Evolutionary conservation across 2,797 vertebrate species (phyloP), one percentile per base, ranked within the genome.

Genomic region (Malacoraja senta): DNA sequence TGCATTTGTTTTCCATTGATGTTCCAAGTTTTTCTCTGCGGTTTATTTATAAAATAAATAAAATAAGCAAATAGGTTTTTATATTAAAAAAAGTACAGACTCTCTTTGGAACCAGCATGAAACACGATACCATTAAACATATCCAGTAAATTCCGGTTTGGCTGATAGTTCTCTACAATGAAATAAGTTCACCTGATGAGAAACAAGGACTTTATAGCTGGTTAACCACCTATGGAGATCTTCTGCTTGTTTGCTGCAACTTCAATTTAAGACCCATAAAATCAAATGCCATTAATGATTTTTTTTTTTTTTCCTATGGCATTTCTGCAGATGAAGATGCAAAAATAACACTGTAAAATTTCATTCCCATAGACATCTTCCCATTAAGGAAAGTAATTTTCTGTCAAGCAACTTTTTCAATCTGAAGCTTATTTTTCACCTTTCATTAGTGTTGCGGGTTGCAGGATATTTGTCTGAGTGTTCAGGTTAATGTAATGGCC

Each of bases 21-120:
- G 90, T 92, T 92, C 26, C 71, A 72, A n/a, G 24, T 53, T 92
- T 91, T 91, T 38, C 44, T 74, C 68, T 53, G 26, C 90, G 58
- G 35, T 76, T 92, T 53, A 92, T 92, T 92, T 76, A 74, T 92
- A 53, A 92, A 92, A 21, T 17, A 74, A 91, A 61, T 71, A 68
- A 72, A 92, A 74, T 53, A 76, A 74, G 71, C 72, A 71, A 58
- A 71, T 76, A 7, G 38, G 8, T 53, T 74, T 76, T 91, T 74
- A 72, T 91, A 65, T 32, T 65, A 74, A 71, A n/a, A n/a, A n/a
- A 80, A 80, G 32, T 38, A 72, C 12, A 74, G 29, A 38, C 68
- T 61, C 38, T 92, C 90, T 92, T 92, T 76, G 72, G 90, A 76
- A 76, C 38, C 44, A 76, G 71, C 71, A 76, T 76, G 90, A 38